Conservation (phyloP, 1,140 invertebrate genomes). For the Drosophila tristis region DNA sequence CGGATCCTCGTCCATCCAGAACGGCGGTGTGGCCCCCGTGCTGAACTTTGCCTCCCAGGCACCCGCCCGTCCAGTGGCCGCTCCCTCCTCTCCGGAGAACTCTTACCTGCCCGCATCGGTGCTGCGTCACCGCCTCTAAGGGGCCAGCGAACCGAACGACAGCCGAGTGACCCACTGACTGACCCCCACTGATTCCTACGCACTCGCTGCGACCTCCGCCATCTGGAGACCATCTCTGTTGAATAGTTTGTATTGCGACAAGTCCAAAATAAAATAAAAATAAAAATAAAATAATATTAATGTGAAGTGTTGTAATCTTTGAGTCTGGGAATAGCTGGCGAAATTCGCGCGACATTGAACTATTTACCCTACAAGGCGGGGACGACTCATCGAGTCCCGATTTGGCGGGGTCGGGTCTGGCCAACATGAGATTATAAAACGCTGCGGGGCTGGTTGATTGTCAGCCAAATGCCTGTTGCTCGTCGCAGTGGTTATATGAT, state of each 20-base stretch:
- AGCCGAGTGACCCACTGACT: conserved; percentile 29
- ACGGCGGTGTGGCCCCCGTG: conserved; percentile 72
- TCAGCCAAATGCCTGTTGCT: conserved; percentile 41
- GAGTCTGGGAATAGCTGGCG: neutral
- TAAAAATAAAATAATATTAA: conserved; percentile 40
- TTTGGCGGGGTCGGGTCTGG: conserved; percentile 14
- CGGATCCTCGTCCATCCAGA: conserved; percentile 57
- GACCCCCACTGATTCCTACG: conserved; percentile 60
- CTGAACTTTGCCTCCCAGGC: conserved; percentile 76
- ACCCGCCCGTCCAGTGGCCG: conserved; percentile 36
- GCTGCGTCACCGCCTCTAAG: conserved; percentile 58
- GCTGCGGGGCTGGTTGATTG: conserved; percentile 5
- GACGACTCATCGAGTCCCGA: conserved; percentile 29
- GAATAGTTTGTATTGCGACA: conserved; percentile 50
- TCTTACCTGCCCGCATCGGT: conserved; percentile 62
- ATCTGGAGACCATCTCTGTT: conserved; percentile 25
- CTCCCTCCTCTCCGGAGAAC: conserved; percentile 40
- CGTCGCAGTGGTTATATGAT: conserved; percentile 57
- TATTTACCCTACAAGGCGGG: conserved; percentile 57
- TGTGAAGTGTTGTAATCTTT: conserved; percentile 33
- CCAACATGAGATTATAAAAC: conserved; percentile 62
- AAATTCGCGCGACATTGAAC: conserved; percentile 59
- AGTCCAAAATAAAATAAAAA: conserved; percentile 27
- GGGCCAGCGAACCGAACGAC: no score
- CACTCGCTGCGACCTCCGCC: conserved; percentile 36